phyloP scores from a whole-genome alignment of 2,113 vertebrate genomes.

The Sorex fumeus region DNA sequence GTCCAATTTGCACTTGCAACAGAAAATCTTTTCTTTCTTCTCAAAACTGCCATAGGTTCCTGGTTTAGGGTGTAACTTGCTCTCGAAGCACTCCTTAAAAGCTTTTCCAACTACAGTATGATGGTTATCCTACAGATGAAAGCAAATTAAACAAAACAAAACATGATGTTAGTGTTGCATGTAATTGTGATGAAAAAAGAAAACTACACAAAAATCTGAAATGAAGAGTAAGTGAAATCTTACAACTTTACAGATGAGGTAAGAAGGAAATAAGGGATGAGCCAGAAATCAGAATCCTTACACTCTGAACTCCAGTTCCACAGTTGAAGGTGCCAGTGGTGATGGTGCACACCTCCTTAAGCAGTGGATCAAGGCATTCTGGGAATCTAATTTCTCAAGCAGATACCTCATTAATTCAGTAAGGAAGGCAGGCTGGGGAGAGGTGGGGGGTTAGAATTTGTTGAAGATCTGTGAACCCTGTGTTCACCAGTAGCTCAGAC shows the following conservation, averaged over 20 bases:
- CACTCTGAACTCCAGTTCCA: background rate
- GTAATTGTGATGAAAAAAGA: background rate
- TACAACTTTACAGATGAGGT: background rate
- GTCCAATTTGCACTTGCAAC: constrained; percentile 86
- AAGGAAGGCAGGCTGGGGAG: background rate
- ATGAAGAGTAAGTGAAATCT: background rate
- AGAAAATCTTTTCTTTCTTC: constrained; percentile 89
- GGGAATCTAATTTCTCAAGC: background rate
- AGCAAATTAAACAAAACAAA: background rate
- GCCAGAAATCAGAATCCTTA: background rate
- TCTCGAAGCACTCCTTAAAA: constrained; percentile 83
- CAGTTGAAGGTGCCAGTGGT: background rate
- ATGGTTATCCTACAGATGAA: constrained; percentile 82
- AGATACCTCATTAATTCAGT: background rate
- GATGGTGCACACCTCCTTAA: background rate
- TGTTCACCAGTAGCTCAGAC: background rate
- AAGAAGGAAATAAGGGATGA: background rate
- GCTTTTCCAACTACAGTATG: constrained; percentile 83
- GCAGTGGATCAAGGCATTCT: background rate
- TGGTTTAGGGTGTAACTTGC: constrained; percentile 69
- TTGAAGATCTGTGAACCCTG: constrained; percentile 2
- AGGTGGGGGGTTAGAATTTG: background rate
- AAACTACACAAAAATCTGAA: background rate
- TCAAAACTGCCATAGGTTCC: constrained; percentile 67
- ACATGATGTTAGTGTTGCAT: background rate